Evolutionary conservation across 2,113 vertebrate genomes (phyloP).

Genomic region (Enhydra lutris): DNA sequence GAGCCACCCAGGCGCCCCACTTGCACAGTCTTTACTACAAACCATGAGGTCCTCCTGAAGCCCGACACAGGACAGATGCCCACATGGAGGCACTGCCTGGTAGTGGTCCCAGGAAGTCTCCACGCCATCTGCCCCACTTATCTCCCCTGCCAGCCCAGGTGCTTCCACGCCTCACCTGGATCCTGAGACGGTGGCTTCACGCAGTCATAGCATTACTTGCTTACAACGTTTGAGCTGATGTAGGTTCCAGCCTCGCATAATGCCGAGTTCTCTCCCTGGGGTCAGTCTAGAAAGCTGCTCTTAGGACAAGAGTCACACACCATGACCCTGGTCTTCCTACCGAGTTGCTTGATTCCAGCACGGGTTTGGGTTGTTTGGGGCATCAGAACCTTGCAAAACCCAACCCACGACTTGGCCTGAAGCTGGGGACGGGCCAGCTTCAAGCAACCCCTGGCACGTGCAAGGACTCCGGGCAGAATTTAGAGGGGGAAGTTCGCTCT

Average conservation of each 20-base stretch:
- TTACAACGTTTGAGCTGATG: not conserved
- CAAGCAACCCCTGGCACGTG: too few relatives aligned
- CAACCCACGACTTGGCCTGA: not conserved
- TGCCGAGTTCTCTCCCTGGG: not conserved
- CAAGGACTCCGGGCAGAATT: not conserved
- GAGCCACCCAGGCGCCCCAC: not conserved
- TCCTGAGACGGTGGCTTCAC: not conserved
- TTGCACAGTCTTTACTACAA: not conserved
- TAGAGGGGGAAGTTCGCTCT: not conserved
- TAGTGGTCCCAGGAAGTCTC: not conserved
- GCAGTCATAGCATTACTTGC: not conserved
- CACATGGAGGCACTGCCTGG: not conserved
- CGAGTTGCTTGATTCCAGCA: not conserved
- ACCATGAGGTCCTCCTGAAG: not conserved
- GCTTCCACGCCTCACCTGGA: not conserved
- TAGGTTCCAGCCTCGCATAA: not conserved
- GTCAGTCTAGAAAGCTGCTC: not conserved
- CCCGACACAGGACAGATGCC: not conserved
- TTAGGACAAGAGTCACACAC: not conserved
- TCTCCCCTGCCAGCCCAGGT: rapidly evolving
- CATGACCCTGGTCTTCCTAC: not conserved
- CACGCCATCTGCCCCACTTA: not conserved
- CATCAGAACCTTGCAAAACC: not conserved
- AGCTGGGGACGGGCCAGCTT: not conserved
- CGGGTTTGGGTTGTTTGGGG: not conserved